Evolutionary conservation across 2,888 invertebrate genomes (phyloP), one percentile per base, ranked within the genome.

Genomic region (Zygaena filipendulae): DNA sequence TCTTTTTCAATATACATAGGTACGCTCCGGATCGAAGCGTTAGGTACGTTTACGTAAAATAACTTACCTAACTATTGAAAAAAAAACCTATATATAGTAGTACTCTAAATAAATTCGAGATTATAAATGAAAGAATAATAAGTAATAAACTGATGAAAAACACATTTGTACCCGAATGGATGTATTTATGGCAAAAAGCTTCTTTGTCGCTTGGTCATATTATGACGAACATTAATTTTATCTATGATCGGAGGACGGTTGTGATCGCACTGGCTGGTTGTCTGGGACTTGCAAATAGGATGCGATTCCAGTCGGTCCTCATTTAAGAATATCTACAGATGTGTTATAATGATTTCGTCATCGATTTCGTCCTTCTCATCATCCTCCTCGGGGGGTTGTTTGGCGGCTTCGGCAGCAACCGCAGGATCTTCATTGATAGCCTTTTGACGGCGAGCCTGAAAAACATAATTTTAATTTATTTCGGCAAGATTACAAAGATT

Each of bases 361-460:
- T 92, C 92, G 49, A 92, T 87, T 66, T 92, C 92, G 67, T 92
- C 92, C 56, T 90, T 89, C 59, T 92, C 92, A 56, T 92, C 92
- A 34, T 91, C 91, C 66, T 92, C 92, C 59, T 91, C 91, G 11
- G 85, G 81, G 21, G 85, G 87, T 38, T 83, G 84, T 34, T 84
- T 83, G 32, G 87, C 86, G 6, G 87, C 88, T 13, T 87, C 87
- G 26, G 81, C 84, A 21, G 79, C 77, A 35, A 80, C 60, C 33
- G 83, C 85, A 22, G 85, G 85, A 48, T 85, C 83, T 42, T 86
- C 87, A 23, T 87, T 87, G 46, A 87, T 82, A 23, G 87, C 88
- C 74, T 91, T 92, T 51, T 87, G 83, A 50, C 91, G 83, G 42
- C 84, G 82, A 57, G 82, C 81, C 85, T 85, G 55, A 6, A 59